phyloP scores from a whole-genome alignment of 2,113 vertebrate species.

The Clinocottus analis region DNA sequence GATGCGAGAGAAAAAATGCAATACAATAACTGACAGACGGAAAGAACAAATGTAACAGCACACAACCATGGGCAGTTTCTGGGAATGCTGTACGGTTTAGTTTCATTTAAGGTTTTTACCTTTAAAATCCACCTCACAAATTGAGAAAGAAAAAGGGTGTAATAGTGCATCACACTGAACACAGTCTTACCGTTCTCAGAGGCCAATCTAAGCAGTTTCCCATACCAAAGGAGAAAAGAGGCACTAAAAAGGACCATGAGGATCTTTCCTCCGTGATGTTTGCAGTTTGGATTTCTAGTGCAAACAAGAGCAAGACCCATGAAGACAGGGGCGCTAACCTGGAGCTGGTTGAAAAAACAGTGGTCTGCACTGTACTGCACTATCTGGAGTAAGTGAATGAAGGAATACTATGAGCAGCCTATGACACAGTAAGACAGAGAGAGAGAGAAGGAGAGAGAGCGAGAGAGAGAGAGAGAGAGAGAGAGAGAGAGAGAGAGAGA shows the following conservation, averaged over 20 bases:
- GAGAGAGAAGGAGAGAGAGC: constrained; percentile 19
- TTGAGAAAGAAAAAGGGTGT: not conserved
- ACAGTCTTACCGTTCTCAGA: constrained; percentile 88
- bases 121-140: constrained; percentile 16
- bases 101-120: not conserved
- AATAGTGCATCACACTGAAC: not conserved
- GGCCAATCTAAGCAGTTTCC: constrained; percentile 94
- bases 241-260: constrained; percentile 79
- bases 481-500: constrained; percentile 5
- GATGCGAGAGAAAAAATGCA: not conserved
- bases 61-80: not conserved
- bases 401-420: not conserved
- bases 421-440: not conserved
- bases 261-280: constrained; percentile 79
- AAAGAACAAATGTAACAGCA: constrained; percentile 4
- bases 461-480: constrained; percentile 22
- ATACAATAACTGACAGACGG: not conserved
- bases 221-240: constrained; percentile 82
- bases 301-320: constrained; percentile 81
- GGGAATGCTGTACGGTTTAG: not conserved
- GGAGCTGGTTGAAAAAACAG: constrained; percentile 12
- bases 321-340: constrained; percentile 50
- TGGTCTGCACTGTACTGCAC: not conserved
- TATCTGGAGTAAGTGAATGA: not conserved
- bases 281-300: constrained; percentile 76